These are phyloP conservation scores for Tetraneura akinire DNA, from an alignment of 1,140 invertebrate genomes.

Conservation along the genomic window DNA sequence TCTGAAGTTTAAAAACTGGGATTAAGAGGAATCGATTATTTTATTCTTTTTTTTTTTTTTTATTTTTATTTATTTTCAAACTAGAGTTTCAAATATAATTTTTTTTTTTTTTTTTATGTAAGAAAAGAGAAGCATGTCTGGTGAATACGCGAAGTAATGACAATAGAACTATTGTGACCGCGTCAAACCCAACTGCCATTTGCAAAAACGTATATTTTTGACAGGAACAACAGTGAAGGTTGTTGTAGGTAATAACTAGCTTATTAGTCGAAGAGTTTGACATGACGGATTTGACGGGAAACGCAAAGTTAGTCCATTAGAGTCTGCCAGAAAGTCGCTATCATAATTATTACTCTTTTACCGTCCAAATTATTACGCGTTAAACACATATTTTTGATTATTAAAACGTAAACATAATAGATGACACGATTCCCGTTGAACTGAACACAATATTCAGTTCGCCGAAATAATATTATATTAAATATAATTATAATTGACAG, in stretches of 20 bases:
- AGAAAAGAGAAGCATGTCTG: conserved; percentile 4
- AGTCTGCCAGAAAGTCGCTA: neutral
- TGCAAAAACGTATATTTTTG: conserved; percentile 41
- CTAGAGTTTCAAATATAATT: conserved; percentile 27
- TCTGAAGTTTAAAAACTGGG: conserved; percentile 41
- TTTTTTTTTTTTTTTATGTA: neutral
- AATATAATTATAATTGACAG: neutral
- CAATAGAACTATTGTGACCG: conserved; percentile 30
- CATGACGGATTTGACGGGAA: neutral
- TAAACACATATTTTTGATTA: neutral
- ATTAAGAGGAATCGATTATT: conserved; percentile 41
- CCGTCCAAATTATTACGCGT: neutral
- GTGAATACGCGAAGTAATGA: neutral
- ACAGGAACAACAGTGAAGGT: conserved; percentile 1
- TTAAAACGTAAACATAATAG: neutral
- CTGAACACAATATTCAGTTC: neutral
- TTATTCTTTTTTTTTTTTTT: conserved; percentile 28
- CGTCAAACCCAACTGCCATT: conserved; percentile 38
- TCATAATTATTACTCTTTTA: neutral
- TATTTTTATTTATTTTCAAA: neutral
- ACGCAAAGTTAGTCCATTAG: conserved; percentile 21
- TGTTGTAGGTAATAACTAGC: neutral
- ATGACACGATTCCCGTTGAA: neutral
- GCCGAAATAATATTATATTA: no score
- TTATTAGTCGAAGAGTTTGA: conserved; percentile 32